These are phyloP conservation scores for Mormyrus hasselquistii DNA, from an alignment of 2,797 vertebrate species.

Conservation along the genomic window DNA sequence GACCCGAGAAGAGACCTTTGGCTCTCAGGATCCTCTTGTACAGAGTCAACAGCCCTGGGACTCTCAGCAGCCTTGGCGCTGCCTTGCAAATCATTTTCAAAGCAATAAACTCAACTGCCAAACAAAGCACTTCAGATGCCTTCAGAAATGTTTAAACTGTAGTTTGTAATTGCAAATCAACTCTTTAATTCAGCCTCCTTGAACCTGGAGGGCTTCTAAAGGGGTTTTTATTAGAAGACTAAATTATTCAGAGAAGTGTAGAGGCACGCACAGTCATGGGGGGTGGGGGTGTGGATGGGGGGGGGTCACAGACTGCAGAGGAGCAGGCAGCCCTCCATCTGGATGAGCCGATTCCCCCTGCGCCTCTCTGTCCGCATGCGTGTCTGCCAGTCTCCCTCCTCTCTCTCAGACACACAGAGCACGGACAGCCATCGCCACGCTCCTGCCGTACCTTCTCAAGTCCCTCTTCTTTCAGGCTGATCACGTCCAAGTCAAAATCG, in stretches of 20 bases:
- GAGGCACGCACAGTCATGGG: constrained; percentile 35
- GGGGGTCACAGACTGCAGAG: constrained; percentile 34
- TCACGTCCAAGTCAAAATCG: constrained; percentile 97
- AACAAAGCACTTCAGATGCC: constrained; percentile 42
- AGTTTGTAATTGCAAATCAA: constrained; percentile 65
- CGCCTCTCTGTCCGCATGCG: constrained; percentile 28
- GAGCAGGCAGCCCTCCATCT: constrained; percentile 32
- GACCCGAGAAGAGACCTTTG: background rate
- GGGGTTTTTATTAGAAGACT: constrained; percentile 57
- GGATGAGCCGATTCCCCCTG: constrained; percentile 38
- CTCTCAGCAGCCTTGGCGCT: background rate
- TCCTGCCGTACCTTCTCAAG: constrained; percentile 80
- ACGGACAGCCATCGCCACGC: constrained; percentile 11
- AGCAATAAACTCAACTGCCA: constrained; percentile 28
- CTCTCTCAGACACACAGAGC: constrained; percentile 24
- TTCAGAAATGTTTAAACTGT: constrained; percentile 38
- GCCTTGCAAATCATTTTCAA: constrained; percentile 30
- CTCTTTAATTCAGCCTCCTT: constrained; percentile 63
- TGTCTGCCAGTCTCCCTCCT: constrained; percentile 13
- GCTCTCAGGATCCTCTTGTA: background rate
- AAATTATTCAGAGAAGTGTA: constrained; percentile 63
- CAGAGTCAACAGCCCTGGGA: background rate
- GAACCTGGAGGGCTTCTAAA: constrained; percentile 55
- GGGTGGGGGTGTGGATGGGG: constrained; percentile 30
- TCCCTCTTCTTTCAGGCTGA: constrained; percentile 95